A percentile compares a stretch with the other conserved stretches of the same genome.
phyloP scores from a whole-genome alignment of 2,888 invertebrate species.

The Glaucopsyche alexis region DNA sequence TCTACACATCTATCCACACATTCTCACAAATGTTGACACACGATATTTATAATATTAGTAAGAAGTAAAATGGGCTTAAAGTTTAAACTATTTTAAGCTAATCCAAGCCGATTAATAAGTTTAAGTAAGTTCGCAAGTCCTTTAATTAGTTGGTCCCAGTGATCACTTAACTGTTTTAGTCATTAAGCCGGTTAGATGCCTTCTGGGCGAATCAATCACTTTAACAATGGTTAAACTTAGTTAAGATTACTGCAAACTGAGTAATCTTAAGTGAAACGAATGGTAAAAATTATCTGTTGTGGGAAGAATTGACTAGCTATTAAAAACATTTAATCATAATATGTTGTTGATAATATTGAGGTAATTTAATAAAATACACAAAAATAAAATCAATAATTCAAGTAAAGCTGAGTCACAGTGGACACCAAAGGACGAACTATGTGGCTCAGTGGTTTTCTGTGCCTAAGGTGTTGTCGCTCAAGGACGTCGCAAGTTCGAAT shows the following conservation, averaged over 20 bases:
- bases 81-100: slow-evolving; percentile 4
- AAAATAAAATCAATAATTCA: not conserved
- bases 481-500: too few species aligned
- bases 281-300: not conserved
- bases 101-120: slow-evolving; percentile 14
- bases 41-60: not conserved
- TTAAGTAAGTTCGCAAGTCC: slow-evolving; percentile 2
- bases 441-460: too few species aligned
- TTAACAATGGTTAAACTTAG: slow-evolving; percentile 10
- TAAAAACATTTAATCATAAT: too few species aligned
- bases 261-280: not conserved
- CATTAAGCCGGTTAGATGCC: slow-evolving; percentile 20
- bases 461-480: too few species aligned
- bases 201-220: slow-evolving; percentile 17
- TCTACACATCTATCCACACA: too few species aligned
- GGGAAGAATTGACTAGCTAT: too few species aligned
- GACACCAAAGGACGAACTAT: not conserved
- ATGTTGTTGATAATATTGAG: too few species aligned
- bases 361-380: not conserved
- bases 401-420: not conserved
- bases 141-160: slow-evolving; percentile 16
- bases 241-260: not conserved
- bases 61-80: not conserved
- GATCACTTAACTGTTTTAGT: slow-evolving; percentile 19
- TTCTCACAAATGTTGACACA: too few species aligned